Evolutionary conservation across 2,797 vertebrate genomes (phyloP).

Genomic region (Mycteria americana): DNA sequence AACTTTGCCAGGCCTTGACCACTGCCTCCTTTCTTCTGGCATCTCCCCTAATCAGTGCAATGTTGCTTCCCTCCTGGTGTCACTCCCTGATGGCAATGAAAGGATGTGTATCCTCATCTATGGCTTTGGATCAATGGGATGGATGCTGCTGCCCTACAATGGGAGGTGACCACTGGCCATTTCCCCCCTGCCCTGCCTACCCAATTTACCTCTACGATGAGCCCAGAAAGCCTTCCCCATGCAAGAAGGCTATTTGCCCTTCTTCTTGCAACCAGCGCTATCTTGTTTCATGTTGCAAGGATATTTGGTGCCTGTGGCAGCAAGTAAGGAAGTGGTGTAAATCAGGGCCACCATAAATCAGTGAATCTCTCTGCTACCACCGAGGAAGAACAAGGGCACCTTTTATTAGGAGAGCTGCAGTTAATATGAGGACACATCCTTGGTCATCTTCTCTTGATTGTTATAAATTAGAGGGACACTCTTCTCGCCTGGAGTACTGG

Average conservation of each 20-base stretch:
- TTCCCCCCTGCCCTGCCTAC: neutral
- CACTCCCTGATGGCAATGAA: neutral
- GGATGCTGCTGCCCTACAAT: neutral
- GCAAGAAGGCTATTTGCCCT: neutral
- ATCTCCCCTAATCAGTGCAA: neutral
- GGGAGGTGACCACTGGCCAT: too few relatives aligned
- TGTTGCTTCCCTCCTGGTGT: neutral
- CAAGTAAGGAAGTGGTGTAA: neutral
- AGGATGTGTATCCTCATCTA: neutral
- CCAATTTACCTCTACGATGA: accelerated
- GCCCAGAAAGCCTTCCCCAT: neutral
- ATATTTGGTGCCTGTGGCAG: neutral
- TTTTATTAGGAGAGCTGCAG: neutral
- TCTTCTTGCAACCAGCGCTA: neutral
- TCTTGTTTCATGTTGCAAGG: neutral
- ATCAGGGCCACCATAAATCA: slow-evolving; percentile 25
- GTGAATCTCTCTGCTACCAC: neutral
- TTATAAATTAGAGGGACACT: neutral
- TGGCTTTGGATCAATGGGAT: neutral
- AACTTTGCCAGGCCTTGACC: neutral
- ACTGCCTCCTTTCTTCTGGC: neutral
- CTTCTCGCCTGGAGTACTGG: neutral
- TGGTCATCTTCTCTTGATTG: slow-evolving; percentile 7
- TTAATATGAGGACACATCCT: neutral
- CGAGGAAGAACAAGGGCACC: neutral